Conservation (phyloP, 2,888 invertebrate genomes). For the Rhagonycha fulva region DNA sequence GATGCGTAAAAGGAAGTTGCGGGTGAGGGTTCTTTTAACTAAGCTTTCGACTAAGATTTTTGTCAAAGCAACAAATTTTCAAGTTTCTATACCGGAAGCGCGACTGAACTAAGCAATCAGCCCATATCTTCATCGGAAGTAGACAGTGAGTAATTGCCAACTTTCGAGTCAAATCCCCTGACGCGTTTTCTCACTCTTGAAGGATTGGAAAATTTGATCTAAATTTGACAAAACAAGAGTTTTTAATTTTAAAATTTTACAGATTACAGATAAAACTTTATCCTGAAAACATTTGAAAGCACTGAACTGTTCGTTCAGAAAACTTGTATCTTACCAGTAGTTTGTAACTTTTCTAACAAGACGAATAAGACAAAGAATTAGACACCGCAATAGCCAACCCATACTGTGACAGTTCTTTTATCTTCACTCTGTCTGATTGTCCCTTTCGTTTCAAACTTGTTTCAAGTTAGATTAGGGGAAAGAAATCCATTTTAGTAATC, state of each 20-base stretch:
- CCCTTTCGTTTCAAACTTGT: constrained; percentile 35
- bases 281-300: constrained; percentile 13
- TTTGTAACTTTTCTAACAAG: constrained; percentile 33
- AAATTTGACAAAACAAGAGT: constrained; percentile 29
- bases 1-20: constrained; percentile 3
- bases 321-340: constrained; percentile 33
- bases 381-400: constrained; percentile 36
- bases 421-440: constrained; percentile 37
- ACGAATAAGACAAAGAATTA: constrained; percentile 38
- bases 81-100: constrained; percentile 31
- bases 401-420: constrained; percentile 38
- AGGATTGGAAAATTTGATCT: constrained; percentile 35
- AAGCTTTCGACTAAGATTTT: constrained; percentile 25
- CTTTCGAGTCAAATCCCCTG: constrained; percentile 45
- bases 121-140: constrained; percentile 40
- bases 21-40: constrained; percentile 8
- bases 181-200: constrained; percentile 47
- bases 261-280: constrained; percentile 3
- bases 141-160: constrained; percentile 50
- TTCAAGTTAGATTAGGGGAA: constrained; percentile 36
- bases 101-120: constrained; percentile 36
- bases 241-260: neutral
- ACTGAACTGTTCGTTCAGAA: constrained; percentile 16
- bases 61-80: constrained; percentile 35
- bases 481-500: constrained; percentile 33